Evolutionary conservation across 2,113 vertebrate genomes (phyloP).

Genomic region (Bostrychus sinensis): DNA sequence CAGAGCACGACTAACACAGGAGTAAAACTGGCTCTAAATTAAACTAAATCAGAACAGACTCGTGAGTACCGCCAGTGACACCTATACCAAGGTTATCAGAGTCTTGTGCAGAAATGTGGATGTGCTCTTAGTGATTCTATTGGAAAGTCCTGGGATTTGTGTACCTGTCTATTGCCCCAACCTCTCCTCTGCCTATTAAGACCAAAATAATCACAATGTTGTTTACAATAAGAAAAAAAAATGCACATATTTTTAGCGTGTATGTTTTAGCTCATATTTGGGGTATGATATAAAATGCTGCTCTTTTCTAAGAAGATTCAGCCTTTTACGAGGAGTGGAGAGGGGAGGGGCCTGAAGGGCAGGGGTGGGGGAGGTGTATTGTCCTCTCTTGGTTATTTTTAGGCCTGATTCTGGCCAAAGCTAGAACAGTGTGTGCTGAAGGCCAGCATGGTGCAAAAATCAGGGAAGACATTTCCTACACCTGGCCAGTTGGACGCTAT

Average conservation of each 20-base stretch:
- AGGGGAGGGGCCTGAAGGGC: background rate
- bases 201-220: background rate
- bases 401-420: conserved; percentile 56
- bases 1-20: no score
- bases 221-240: background rate
- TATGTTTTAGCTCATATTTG: background rate
- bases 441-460: conserved; percentile 28
- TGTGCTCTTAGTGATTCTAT: no score
- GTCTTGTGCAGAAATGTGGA: no score
- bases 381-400: conserved; percentile 68
- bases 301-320: background rate
- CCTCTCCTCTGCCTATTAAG: background rate
- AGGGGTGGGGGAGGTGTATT: conserved; percentile 44
- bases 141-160: background rate
- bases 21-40: no score
- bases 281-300: background rate
- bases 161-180: background rate
- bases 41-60: no score
- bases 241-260: background rate
- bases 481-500: conserved; percentile 45
- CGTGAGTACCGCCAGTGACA: no score
- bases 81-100: no score
- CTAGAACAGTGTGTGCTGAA: conserved; percentile 65
- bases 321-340: background rate
- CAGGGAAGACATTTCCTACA: conserved; percentile 56